phyloP scores from a whole-genome alignment of 2,113 vertebrate species.

The Melanerpes formicivorus region DNA sequence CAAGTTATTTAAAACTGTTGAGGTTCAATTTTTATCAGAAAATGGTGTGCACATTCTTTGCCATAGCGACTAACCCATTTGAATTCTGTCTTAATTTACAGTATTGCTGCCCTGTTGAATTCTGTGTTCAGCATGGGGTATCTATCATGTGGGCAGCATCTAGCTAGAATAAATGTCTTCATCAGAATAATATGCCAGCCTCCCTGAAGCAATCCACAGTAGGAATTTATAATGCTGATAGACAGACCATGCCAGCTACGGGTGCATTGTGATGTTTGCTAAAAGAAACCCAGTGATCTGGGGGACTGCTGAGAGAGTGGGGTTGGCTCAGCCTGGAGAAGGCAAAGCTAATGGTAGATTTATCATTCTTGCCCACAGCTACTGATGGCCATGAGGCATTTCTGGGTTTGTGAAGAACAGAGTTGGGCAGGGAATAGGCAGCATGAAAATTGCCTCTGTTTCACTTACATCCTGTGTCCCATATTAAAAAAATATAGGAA shows the following conservation, averaged over 20 bases:
- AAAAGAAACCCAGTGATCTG: background rate
- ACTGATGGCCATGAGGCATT: background rate
- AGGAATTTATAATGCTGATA: background rate
- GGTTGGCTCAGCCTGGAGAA: background rate
- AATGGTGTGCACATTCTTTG: background rate
- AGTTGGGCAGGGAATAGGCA: background rate
- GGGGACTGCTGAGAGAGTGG: background rate
- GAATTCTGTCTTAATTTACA: background rate
- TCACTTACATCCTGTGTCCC: background rate
- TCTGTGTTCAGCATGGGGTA: background rate
- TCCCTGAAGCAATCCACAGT: background rate
- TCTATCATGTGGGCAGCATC: background rate
- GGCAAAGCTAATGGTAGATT: rapidly evolving
- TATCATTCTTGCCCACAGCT: background rate
- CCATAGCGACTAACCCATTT: background rate
- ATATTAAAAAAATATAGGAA: background rate
- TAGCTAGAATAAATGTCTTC: background rate
- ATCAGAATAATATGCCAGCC: background rate
- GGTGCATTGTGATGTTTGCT: too few species aligned
- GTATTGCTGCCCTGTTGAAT: background rate
- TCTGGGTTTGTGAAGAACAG: background rate
- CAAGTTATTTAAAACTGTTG: background rate
- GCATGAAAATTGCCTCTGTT: background rate
- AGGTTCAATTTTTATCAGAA: background rate
- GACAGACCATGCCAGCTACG: background rate